Evolutionary conservation across 2,888 invertebrate species (phyloP).

Genomic region (Lepeophtheirus nordmannii): DNA sequence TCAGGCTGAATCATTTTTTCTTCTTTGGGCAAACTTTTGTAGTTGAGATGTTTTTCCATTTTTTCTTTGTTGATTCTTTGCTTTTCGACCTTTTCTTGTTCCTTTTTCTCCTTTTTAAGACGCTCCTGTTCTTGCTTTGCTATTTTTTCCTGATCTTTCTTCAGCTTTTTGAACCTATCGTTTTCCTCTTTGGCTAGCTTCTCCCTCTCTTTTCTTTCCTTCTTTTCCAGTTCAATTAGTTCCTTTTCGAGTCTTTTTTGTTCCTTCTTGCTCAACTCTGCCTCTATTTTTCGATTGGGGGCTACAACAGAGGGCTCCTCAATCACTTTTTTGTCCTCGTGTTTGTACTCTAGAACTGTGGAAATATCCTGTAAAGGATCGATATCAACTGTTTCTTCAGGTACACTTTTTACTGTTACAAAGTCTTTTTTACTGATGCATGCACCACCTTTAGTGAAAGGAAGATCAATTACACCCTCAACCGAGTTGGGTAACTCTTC

Average conservation of each 20-base stretch:
- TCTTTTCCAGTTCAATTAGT: neutral
- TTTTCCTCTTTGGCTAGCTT: neutral
- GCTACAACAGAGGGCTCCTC: too few species aligned
- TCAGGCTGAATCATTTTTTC: neutral
- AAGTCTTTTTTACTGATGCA: neutral
- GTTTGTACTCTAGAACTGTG: too few species aligned
- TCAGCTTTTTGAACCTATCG: neutral
- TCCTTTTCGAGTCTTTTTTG: neutral
- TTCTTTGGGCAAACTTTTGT: neutral
- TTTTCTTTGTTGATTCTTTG: neutral
- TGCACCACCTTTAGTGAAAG: conserved; percentile 1
- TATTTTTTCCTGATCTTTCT: neutral
- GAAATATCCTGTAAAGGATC: too few species aligned
- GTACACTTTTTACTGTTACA: neutral
- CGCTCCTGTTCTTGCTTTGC: neutral
- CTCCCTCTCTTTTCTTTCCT: neutral
- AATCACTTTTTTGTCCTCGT: too few species aligned
- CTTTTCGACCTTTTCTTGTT: neutral
- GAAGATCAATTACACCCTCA: neutral
- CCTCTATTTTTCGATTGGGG: too few species aligned
- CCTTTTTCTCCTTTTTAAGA: neutral
- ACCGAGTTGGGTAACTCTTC: neutral
- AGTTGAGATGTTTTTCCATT: neutral
- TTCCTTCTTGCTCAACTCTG: too few species aligned
- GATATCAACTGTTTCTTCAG: too few species aligned